Percentiles rank a stretch among this genome's conserved stretches.
Evolutionary conservation across 2,113 vertebrate species (phyloP).

Genomic region (Poeciliopsis prolifica): DNA sequence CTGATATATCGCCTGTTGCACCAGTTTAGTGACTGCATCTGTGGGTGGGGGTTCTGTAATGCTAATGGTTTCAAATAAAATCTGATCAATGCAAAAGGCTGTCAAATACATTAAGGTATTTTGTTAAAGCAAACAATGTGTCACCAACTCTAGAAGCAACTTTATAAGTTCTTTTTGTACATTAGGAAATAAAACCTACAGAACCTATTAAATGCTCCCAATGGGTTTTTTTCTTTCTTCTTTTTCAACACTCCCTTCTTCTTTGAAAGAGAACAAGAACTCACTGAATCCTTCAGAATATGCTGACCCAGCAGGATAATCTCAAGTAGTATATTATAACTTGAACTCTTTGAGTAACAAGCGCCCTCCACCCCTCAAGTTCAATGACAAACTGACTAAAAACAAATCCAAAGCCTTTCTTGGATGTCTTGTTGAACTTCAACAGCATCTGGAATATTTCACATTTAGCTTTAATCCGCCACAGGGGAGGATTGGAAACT

Average conservation of each 20-base stretch:
- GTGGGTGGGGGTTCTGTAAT: slow-evolving; percentile 29
- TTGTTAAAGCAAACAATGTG: no score
- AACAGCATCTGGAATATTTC: slow-evolving; percentile 49
- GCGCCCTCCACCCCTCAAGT: slow-evolving; percentile 26
- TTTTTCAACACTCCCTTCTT: slow-evolving; percentile 1
- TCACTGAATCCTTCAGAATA: slow-evolving; percentile 24
- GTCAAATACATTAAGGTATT: no score
- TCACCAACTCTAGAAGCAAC: no score
- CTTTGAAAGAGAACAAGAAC: background rate
- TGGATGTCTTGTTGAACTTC: slow-evolving; percentile 44
- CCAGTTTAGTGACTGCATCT: slow-evolving; percentile 46
- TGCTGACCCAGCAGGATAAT: slow-evolving; percentile 42
- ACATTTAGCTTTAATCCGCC: slow-evolving; percentile 25
- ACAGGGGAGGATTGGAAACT: slow-evolving; percentile 1
- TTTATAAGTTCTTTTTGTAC: background rate
- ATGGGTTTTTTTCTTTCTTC: background rate
- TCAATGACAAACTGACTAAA: slow-evolving; percentile 40
- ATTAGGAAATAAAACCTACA: slow-evolving; percentile 16
- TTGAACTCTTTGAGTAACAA: slow-evolving; percentile 57
- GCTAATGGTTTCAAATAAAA: slow-evolving; percentile 62
- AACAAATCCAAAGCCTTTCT: slow-evolving; percentile 17
- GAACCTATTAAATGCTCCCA: no score
- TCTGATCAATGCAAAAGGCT: slow-evolving; percentile 23
- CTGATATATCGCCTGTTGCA: slow-evolving; percentile 40
- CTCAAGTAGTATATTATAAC: slow-evolving; percentile 48